These are phyloP conservation scores for Venturia canescens DNA, from an alignment of 1,140 invertebrate species.

Conservation along the genomic window DNA sequence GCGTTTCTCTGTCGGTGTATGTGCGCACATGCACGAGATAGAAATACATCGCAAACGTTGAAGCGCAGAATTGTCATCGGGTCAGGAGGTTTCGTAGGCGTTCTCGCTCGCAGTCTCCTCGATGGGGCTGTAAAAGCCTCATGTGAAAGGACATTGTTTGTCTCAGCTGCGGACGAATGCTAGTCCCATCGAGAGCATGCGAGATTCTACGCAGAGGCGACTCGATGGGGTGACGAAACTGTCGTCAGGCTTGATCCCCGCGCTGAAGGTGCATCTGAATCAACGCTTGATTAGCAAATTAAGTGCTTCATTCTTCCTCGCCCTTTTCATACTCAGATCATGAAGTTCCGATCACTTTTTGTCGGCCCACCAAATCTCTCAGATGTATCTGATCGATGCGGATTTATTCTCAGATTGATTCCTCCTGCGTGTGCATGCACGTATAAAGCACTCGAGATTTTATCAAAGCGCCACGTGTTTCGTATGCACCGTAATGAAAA, in stretches of 20 bases:
- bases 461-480: conserved; percentile 35
- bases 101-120: conserved; percentile 30
- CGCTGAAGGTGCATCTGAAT: conserved; percentile 75
- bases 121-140: conserved; percentile 75
- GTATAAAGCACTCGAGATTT: background rate
- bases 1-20: background rate
- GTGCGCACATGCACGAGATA: background rate
- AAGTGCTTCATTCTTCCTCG: conserved; percentile 72
- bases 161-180: conserved; percentile 71
- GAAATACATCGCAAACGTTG: background rate
- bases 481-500: background rate
- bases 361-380: conserved; percentile 2
- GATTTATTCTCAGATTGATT: conserved; percentile 4
- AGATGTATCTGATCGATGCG: conserved; percentile 35
- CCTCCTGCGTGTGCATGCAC: background rate
- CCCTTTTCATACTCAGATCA: conserved; percentile 57
- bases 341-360: conserved; percentile 51
- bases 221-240: conserved; percentile 53
- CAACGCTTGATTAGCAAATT: conserved; percentile 76
- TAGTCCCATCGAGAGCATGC: conserved; percentile 38
- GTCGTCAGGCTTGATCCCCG: conserved; percentile 46
- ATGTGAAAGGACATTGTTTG: conserved; percentile 77
- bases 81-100: conserved; percentile 40
- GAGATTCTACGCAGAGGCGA: background rate
- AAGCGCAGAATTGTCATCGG: conserved; percentile 35